Evolutionary conservation across 2,113 vertebrate genomes (phyloP), one percentile per base, ranked within the genome.

Genomic region (Garra rufa): DNA sequence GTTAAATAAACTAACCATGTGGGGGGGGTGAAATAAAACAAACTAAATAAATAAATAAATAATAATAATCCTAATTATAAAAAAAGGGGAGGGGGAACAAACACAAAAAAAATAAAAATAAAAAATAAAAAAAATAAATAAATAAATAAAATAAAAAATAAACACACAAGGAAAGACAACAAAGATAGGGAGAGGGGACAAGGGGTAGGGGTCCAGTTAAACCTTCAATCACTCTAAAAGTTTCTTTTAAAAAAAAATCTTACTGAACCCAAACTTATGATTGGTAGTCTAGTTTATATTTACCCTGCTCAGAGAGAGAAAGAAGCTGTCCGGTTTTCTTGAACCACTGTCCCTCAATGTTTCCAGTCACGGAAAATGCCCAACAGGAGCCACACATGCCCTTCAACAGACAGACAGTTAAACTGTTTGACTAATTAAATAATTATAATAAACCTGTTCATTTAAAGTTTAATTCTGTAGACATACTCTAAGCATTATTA

Each of bases 271-370:
- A 50, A 50, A 6, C 2, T 67, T 67, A 19, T 19, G 6, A 69
- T 21, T 0, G 3, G 19, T 26, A 46, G 0, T 81, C 14, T 13
- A 15, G 43, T 69, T n/a, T n/a, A 28, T 9, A 34, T 91, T 83
- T 89, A 97, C 96, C 97, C 94, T 98, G 97, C 90, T 97, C 97
- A 6, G 97, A 97, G 8, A 97, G 95, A 6, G 96, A 95, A 14
- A 96, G 50, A 50, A 98, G 87, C 1, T 91, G 63, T 17, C 96
- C 95, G 61, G 82, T 94, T 83, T 92, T 96, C 79, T 97, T 93
- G 88, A 95, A 97, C 97, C 97, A 97, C 89, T 97, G 96, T 82
- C 96, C 97, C 88, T 97, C 97, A 63, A 98, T 95, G 59, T 98
- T 98, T 43, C 96, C 97, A 0, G 92, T 97, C 52, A 96, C 96